phyloP scores from a whole-genome alignment of 2,113 vertebrate species.

The Ursus arctos region DNA sequence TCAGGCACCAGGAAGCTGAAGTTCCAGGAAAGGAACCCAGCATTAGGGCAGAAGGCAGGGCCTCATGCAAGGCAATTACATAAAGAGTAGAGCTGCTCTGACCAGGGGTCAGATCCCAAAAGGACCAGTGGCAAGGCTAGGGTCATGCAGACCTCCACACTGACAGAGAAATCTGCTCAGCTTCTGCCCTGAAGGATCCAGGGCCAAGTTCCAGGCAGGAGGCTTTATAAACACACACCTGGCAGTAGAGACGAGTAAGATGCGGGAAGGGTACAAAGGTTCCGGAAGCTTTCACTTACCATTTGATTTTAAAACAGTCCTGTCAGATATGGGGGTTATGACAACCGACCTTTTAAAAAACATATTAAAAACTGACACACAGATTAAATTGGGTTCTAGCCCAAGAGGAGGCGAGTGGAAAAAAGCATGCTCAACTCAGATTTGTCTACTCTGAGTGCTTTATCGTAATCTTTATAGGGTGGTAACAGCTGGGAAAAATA shows the following conservation, averaged over 20 bases:
- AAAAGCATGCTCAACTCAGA: not conserved
- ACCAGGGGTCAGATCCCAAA: no score
- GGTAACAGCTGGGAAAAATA: not conserved
- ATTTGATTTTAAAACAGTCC: not conserved
- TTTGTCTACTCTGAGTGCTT: not conserved
- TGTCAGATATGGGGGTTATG: not conserved
- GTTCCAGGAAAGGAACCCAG: not conserved
- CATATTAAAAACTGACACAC: not conserved
- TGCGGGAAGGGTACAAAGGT: not conserved
- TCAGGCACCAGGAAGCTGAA: not conserved
- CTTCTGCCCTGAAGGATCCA: fast-evolving
- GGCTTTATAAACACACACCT: not conserved
- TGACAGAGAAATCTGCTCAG: fast-evolving
- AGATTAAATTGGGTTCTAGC: not conserved
- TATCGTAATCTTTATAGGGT: not conserved
- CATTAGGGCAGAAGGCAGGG: fast-evolving
- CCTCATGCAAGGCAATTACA: fast-evolving
- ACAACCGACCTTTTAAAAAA: not conserved
- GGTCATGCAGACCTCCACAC: fast-evolving
- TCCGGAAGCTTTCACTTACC: not conserved
- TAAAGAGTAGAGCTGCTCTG: not conserved
- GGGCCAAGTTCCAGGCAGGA: not conserved
- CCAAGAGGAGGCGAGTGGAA: not conserved
- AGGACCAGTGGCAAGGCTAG: not conserved
- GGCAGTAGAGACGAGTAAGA: not conserved